Percentiles rank a stretch among this genome's conserved stretches.
phyloP scores from a whole-genome alignment of 2,113 vertebrate genomes.

The Camelus bactrianus region DNA sequence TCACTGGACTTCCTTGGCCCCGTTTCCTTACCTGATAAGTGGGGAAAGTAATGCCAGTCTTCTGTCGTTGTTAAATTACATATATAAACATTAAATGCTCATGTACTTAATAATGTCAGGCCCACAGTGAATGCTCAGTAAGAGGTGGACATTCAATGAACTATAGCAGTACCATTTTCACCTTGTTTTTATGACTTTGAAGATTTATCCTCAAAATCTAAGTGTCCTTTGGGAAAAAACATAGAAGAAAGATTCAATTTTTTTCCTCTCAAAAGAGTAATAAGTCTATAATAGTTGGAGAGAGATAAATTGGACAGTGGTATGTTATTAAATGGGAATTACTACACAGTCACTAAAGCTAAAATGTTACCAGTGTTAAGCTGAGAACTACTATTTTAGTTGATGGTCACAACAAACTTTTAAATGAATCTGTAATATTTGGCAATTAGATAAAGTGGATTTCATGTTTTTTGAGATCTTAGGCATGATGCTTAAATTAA shows the following conservation, averaged over 20 bases:
- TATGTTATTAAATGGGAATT: background rate
- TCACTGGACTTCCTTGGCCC: background rate
- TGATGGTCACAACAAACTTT: background rate
- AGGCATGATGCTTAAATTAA: background rate
- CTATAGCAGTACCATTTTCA: background rate
- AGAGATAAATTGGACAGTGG: background rate
- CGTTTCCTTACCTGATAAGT: background rate
- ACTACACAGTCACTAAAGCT: background rate
- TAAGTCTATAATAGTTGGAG: background rate
- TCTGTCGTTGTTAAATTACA: background rate
- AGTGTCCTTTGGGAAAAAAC: background rate
- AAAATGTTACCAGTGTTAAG: conserved; percentile 1
- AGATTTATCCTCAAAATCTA: background rate
- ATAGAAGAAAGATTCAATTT: background rate
- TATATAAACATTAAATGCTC: background rate
- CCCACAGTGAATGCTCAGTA: background rate
- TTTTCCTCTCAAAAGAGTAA: background rate
- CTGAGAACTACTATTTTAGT: background rate
- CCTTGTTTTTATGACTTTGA: background rate
- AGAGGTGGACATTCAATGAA: background rate
- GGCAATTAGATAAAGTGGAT: background rate
- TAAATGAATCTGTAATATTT: background rate
- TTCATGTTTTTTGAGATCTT: background rate
- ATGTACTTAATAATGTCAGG: background rate
- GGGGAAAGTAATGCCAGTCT: background rate